Evolutionary conservation across 2,888 invertebrate species (phyloP).

Genomic region (Coremacera marginata): DNA sequence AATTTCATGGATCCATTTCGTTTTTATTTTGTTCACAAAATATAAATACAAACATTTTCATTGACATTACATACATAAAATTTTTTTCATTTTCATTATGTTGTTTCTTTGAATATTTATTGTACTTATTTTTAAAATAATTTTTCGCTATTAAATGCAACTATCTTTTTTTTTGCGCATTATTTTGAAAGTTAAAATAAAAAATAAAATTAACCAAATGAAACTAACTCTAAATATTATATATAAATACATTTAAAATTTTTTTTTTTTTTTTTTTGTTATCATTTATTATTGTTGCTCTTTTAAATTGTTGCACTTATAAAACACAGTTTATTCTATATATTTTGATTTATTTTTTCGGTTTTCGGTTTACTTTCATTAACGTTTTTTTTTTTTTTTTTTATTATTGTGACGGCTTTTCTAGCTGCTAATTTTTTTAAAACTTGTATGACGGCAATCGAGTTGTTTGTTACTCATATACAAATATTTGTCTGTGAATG

Average conservation of each 20-base stretch:
- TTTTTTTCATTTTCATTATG: background rate
- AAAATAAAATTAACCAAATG: too few relatives aligned
- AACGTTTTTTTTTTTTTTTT: background rate
- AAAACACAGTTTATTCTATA: background rate
- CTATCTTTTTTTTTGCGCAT: background rate
- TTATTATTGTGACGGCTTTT: background rate
- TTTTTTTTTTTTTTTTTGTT: background rate
- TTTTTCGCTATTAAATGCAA: slow-evolving; percentile 13
- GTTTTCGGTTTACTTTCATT: too few relatives aligned
- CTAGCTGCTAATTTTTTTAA: background rate
- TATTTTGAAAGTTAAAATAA: background rate
- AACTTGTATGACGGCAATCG: background rate
- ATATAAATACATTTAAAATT: background rate
- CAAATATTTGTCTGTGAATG: background rate
- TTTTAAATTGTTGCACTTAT: background rate
- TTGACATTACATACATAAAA: slow-evolving; percentile 21
- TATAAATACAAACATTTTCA: slow-evolving; percentile 38
- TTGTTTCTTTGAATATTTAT: background rate
- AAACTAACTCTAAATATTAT: background rate
- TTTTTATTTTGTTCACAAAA: slow-evolving; percentile 32
- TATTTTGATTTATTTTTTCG: too few relatives aligned
- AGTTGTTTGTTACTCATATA: background rate
- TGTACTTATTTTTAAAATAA: slow-evolving; percentile 1
- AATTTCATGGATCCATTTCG: background rate
- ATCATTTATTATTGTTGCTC: background rate